Base-by-base conservation (phyloP, 2,113 vertebrate genomes). In the Hemichromis elongatus region DNA sequence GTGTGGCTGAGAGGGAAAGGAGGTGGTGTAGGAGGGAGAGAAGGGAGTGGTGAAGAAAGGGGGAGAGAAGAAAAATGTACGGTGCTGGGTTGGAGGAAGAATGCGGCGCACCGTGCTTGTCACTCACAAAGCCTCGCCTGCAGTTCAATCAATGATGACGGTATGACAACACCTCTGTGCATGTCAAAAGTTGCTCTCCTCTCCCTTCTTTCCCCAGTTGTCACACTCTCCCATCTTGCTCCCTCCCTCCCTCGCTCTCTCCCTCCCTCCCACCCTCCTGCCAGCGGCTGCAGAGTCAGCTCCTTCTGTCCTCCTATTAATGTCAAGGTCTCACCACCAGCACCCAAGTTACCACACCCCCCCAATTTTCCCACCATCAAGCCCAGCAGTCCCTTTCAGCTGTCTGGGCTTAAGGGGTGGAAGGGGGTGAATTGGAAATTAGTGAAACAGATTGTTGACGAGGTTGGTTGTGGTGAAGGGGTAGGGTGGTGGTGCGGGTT, bases 271-370 rank as follows among this genome's bases (percentile, higher is more conserved):
- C 77, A 47, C 83, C 40, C 45, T 75, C 63, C 57, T 81, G 82
- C 75, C 52, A 42, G 81, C 56, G 89, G 82, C 81, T 93, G 93
- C 93, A 91, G 81, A 90, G 88, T 93, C 94, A 94, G 93, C 92
- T 82, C 73, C 77, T 89, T 89, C 86, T 37, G 85, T 88, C 86
- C 90, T 91, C 90, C 77, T 47, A 78, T 83, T 84, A 87, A 93
- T 94, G 92, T 93, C 93, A 94, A 93, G 86, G 93, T 94, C 92
- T 93, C 90, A 42, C 77, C 85, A 77, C 16, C 63, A 42, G 78
- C 57, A 47, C 88, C 81, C 79, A 73, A 83, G 55, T 79, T 50
- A 52, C 79, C 45, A 30, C 8, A 57, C 35, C 52, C 56, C 56
- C 54, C 35, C 56, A 19, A 18, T 63, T 66, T 59, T 52, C 86